These are phyloP conservation scores for Ictalurus furcatus DNA, from an alignment of 2,113 vertebrate genomes.

Conservation along the genomic window DNA sequence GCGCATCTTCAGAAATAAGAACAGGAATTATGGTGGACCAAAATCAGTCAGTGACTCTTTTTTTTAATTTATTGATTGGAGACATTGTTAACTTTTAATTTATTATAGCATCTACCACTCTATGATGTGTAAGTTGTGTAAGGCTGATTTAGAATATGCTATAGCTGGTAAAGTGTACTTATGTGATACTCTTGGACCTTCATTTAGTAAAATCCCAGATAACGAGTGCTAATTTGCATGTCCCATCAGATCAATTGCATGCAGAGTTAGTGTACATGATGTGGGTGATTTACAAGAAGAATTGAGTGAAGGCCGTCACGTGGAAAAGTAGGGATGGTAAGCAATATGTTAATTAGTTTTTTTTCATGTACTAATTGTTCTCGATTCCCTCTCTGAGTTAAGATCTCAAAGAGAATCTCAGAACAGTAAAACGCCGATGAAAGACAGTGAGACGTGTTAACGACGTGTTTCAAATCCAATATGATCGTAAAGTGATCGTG, in stretches of 20 bases:
- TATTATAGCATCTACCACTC: not conserved
- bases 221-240: constrained; percentile 6
- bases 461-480: not conserved
- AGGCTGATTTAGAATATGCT: not conserved
- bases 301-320: not conserved
- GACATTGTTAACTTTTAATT: not conserved
- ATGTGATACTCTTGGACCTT: not conserved
- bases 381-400: not conserved
- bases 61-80: not conserved
- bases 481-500: not conserved
- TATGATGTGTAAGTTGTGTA: not conserved
- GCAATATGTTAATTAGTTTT: not conserved
- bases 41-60: not conserved
- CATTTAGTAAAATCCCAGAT: not conserved
- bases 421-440: not conserved
- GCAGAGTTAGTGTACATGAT: not conserved
- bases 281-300: not conserved
- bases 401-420: not conserved
- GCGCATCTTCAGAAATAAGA: not conserved
- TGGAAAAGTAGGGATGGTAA: not conserved
- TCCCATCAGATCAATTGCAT: not conserved
- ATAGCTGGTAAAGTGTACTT: not conserved
- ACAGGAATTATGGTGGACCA: not conserved
- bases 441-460: not conserved
- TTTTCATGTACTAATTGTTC: not conserved